Conservation (phyloP, 2,113 vertebrate genomes). For the Microtus oregoni region DNA sequence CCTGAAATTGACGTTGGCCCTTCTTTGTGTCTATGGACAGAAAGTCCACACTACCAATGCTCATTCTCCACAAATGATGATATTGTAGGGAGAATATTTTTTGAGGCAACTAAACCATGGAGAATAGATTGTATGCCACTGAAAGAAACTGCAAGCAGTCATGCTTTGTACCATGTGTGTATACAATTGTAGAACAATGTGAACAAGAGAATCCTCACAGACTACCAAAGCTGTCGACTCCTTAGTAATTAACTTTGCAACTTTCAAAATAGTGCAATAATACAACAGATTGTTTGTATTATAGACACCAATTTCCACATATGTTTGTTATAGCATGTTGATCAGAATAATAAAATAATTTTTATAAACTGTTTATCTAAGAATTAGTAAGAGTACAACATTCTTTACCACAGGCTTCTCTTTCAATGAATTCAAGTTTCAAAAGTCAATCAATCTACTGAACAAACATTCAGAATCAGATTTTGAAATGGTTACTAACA, state of each 20-base stretch:
- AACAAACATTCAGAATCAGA: not conserved
- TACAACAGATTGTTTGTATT: not conserved
- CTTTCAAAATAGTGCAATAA: not conserved
- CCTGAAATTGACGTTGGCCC: accelerated
- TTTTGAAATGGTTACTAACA: not conserved
- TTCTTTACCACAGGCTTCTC: not conserved
- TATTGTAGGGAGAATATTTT: not conserved
- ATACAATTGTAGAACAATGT: not conserved
- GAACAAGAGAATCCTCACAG: not conserved
- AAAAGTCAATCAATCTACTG: not conserved
- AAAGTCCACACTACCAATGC: not conserved
- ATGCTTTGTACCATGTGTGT: not conserved
- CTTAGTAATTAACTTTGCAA: not conserved
- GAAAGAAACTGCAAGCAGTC: not conserved
- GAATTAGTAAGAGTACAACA: not conserved
- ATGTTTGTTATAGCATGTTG: not conserved
- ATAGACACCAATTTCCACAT: not conserved
- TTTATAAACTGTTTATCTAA: not conserved
- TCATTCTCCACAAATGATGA: not conserved
- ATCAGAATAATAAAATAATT: not conserved
- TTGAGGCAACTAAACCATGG: not conserved
- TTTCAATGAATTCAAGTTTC: not conserved
- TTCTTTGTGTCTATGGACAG: not conserved
- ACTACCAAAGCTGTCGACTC: not conserved
- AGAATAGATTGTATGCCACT: not conserved